These are phyloP conservation scores for Perodicticus potto DNA, from an alignment of 2,797 vertebrate species.

Conservation along the genomic window DNA sequence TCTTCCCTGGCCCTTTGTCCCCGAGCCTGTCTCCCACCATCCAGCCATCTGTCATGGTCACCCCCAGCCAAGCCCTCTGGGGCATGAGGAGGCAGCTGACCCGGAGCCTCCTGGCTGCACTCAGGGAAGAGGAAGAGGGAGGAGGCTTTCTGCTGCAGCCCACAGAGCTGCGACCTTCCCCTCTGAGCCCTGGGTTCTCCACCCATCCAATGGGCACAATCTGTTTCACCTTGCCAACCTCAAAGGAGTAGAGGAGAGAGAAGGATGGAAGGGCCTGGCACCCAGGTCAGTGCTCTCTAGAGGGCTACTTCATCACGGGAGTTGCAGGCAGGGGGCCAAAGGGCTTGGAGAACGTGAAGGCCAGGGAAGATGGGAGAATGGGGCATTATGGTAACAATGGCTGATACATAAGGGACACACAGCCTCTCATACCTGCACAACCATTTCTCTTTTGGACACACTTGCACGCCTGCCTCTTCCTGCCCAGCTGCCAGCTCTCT, in stretches of 20 bases:
- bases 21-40: background rate
- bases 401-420: background rate
- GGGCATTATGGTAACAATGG: fast-evolving
- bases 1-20: background rate
- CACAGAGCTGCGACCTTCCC: background rate
- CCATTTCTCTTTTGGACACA: background rate
- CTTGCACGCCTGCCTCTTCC: background rate
- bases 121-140: background rate
- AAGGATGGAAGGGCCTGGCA: background rate
- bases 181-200: background rate
- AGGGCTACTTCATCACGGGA: background rate
- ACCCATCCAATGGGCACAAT: fast-evolving
- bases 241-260: background rate
- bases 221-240: background rate
- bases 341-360: background rate
- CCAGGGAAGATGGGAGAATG: background rate
- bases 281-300: background rate
- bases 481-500: background rate
- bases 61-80: background rate
- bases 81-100: background rate
- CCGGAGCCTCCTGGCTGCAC: background rate
- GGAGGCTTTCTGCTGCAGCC: background rate
- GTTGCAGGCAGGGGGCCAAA: background rate
- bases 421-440: fast-evolving
- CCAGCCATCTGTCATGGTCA: background rate